Base-by-base conservation (phyloP, 2,797 vertebrate species). In the Apogon hyalosoma region DNA sequence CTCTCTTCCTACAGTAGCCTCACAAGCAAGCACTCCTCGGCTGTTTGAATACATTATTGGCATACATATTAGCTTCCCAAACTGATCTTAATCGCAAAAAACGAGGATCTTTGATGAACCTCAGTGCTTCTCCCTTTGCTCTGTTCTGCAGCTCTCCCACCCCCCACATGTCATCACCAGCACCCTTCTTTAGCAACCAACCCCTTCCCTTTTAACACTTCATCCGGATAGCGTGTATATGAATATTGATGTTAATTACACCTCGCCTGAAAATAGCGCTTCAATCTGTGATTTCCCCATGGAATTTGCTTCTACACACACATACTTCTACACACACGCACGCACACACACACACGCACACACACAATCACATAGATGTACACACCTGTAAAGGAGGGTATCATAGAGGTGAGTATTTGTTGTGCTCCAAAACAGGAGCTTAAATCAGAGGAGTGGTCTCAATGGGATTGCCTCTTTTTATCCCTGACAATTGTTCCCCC, bases 201-300 rank as follows among this genome's bases (percentile, higher is more conserved):
- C 61, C 59, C 49, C 41, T 38, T 75, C 63, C 33, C 73, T 43
- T 69, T 52, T 36, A 56, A 65, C 65, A 18, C 75, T 78, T 66
- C 60, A 75, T 80, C 65, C 63, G 1, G 48, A 66, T 67, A 64
- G 63, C 56, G 58, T 88, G 83, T 60, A 56, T 70, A 84, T 90
- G 85, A 90, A 91, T 92, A 91, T 89, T 90, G 63, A 90, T 90
- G 79, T 86, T 89, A 89, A 89, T 87, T 88, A 86, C 73, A 66
- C 63, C 52, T 80, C 2, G 63, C 59, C 72, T 84, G 75, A 73
- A 90, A 91, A 85, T 85, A 72, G 83, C 75, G 74, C 64, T 79
- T 89, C 80, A 84, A 41, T 82, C 70, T 80, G 70, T 88, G 79
- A 87, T 87, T 87, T 88, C 88, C 86, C 77, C 0, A 7, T 64